These are phyloP conservation scores for Mesorhabditis sp. DNA, from an alignment of 2,888 invertebrate genomes.

Conservation along the genomic window DNA sequence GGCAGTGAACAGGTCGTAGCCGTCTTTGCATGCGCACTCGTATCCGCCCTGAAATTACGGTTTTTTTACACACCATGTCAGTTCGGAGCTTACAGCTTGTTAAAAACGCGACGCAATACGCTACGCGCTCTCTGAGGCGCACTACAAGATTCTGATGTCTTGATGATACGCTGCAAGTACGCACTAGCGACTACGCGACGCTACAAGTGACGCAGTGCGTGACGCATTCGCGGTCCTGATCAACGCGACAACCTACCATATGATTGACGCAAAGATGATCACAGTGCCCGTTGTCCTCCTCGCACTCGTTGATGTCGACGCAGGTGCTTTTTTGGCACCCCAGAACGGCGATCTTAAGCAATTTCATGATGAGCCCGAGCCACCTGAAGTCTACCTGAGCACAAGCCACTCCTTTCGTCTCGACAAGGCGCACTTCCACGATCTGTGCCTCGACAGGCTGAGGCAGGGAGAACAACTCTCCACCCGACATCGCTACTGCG, in stretches of 20 bases:
- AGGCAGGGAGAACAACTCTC: constrained; percentile 24
- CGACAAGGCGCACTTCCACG: constrained; percentile 33
- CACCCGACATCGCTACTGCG: constrained; percentile 19
- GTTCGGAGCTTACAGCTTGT: too few relatives aligned
- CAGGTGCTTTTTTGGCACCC: constrained; percentile 37
- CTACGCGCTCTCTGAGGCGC: too few relatives aligned
- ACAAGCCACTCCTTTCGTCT: constrained; percentile 43
- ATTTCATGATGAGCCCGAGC: not conserved
- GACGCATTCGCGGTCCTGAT: too few relatives aligned
- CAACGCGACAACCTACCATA: not conserved
- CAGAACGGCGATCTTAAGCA: constrained; percentile 20
- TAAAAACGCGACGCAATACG: not conserved
- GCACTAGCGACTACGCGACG: too few relatives aligned
- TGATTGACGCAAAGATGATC: constrained; percentile 56
- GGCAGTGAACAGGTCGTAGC: constrained; percentile 78
- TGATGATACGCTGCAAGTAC: too few relatives aligned
- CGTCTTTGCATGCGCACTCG: constrained; percentile 63
- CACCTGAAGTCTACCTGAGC: constrained; percentile 20
- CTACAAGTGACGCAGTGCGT: too few relatives aligned
- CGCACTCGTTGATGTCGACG: constrained; percentile 56
- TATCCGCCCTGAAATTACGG: not conserved
- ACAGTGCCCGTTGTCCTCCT: constrained; percentile 54
- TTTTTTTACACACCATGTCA: too few relatives aligned
- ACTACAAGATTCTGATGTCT: too few relatives aligned
- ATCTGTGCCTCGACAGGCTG: constrained; percentile 30